These are phyloP conservation scores for Brachionus koreanus DNA, from an alignment of 1,140 invertebrate species.

Conservation along the genomic window DNA sequence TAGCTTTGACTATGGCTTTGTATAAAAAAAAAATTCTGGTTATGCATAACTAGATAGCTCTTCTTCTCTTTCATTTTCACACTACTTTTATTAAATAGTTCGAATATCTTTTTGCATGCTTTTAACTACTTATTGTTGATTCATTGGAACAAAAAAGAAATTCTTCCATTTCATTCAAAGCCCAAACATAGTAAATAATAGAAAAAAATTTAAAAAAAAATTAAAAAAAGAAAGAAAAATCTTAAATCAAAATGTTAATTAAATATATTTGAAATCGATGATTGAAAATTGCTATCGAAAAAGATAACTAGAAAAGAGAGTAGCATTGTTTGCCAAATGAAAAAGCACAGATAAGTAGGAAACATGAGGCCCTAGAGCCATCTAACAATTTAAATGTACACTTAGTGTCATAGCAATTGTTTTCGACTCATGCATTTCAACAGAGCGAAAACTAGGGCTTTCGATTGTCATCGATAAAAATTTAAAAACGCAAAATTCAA, in stretches of 20 bases:
- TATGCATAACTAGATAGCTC: slow-evolving; percentile 3
- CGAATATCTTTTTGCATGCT: slow-evolving; percentile 9
- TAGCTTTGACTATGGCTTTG: neutral
- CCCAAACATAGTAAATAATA: neutral
- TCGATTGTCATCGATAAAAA: slow-evolving; percentile 32
- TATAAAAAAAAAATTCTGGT: neutral
- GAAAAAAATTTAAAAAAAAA: neutral
- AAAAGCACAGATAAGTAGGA: neutral
- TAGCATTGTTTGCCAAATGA: neutral
- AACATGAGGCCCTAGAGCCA: neutral
- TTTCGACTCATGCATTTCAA: neutral
- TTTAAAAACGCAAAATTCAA: neutral
- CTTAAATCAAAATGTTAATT: slow-evolving; percentile 9
- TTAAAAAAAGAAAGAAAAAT: neutral
- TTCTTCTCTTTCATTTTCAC: neutral
- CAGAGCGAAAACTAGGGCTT: slow-evolving; percentile 29
- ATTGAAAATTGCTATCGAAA: neutral
- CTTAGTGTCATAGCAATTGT: neutral
- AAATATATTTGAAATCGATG: slow-evolving; percentile 18
- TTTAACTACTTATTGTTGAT: slow-evolving; percentile 19
- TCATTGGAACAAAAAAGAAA: neutral
- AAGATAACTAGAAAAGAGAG: neutral
- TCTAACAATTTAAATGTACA: neutral
- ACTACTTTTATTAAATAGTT: neutral
- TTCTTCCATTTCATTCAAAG: slow-evolving; percentile 18